Base-by-base conservation (phyloP, 2,888 invertebrate genomes). In the Mimachlamys varia region DNA sequence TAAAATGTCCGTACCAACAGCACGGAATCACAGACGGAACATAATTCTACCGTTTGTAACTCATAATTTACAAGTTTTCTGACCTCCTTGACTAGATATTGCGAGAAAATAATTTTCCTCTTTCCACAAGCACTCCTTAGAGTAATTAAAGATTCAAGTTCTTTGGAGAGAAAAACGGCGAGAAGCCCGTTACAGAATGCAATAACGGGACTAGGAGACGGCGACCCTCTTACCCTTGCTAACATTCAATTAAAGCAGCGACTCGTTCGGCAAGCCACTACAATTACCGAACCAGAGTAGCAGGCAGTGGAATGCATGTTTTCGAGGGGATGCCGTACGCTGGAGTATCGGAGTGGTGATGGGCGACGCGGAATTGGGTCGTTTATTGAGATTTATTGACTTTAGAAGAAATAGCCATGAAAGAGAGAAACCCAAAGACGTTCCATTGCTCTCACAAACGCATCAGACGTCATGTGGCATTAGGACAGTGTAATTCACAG, bases 91-190 rank as follows among this genome's bases (percentile, higher is more conserved):
- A 15, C 76, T 76, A 5, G 76, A 27, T 33, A 76, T 33, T 76
- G 76, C 76, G 76, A 76, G 76, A 76, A 76, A 76, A 76, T 76
- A 76, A 76, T 76, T 76, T 76, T 22, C 76, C 76, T 76, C 27
- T 76, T 76, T 33, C 76, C 76, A 19, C 27, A 33, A 76, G 76
- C 27, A 76, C 76, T 76, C 76, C 76, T 76, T 76, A 76, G 76
- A 76, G 76, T 76, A 76, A 76, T 76, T 76, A 76, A 76, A 13
- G 27, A 76, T 76, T 76, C 76, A 76, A 12, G 27, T 76, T 76
- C 76, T 76, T 33, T 27, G 33, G 76, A 76, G 15, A 76, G 27
- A 27, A 76, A 76, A 76, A 76, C 76, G 10, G 12, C 4, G 76
- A 33, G 76, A 76, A 27, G 76, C 76, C 4, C 76, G 76, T 10